phyloP scores from a whole-genome alignment of 2,113 vertebrate species.

The Ammodytes dubius region DNA sequence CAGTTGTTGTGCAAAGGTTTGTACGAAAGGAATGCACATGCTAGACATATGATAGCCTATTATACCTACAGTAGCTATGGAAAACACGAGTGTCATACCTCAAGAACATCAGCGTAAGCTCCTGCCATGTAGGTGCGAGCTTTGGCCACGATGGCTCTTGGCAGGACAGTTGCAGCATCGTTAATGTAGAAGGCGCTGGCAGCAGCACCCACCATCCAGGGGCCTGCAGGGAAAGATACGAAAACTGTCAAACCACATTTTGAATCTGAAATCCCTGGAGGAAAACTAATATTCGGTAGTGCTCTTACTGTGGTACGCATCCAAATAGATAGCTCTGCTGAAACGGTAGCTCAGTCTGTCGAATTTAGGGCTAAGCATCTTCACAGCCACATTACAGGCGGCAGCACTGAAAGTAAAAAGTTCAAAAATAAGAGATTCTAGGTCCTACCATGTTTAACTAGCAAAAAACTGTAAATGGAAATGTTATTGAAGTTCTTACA shows the following conservation, averaged over 20 bases:
- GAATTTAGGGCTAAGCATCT: conserved; percentile 83
- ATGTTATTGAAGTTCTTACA: conserved; percentile 83
- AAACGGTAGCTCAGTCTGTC: conserved; percentile 84
- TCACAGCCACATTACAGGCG: conserved; percentile 88
- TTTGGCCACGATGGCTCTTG: conserved; percentile 86
- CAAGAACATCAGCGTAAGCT: conserved; percentile 85
- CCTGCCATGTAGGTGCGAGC: conserved; percentile 84
- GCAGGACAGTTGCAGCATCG: conserved; percentile 85
- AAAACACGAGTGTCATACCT: conserved; percentile 78
- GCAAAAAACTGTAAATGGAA: background rate
- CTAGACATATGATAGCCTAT: background rate
- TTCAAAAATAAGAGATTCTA: background rate
- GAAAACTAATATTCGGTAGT: background rate
- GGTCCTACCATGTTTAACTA: background rate
- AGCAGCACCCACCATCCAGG: conserved; percentile 86
- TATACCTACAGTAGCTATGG: background rate
- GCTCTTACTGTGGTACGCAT: conserved; percentile 84
- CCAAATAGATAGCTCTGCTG: conserved; percentile 81
- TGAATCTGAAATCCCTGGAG: background rate
- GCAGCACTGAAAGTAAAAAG: conserved; percentile 83
- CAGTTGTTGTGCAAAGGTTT: background rate
- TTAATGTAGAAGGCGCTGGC: conserved; percentile 86
- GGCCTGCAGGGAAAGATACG: conserved; percentile 67
- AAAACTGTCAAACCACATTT: conserved; percentile 5
- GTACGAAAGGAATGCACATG: background rate